Evolutionary conservation across 2,888 invertebrate species (phyloP), one percentile per base, ranked within the genome.

Genomic region (Drosophila greeni): DNA sequence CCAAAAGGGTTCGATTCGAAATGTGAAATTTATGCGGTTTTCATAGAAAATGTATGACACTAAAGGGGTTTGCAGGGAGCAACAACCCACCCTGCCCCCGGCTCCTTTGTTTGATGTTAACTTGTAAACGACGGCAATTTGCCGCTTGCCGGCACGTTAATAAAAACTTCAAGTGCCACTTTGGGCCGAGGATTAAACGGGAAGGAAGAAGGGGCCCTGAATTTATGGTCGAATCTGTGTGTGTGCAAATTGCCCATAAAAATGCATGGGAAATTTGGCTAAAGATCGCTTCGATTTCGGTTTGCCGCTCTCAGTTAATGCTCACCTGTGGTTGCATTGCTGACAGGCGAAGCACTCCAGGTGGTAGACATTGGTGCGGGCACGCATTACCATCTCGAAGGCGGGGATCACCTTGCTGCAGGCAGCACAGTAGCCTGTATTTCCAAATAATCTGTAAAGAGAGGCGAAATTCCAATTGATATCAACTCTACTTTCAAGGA

Each of bases 311-410:
- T 2, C n/a, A n/a, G 5, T 8, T n/a, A n/a, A 12, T 40, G 11
- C 42, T 91, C 87, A 98, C 98, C 98, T 96, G 90, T 98, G 98
- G 90, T 97, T 97, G 90, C 98, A 99, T 89, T 98, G 97, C 87
- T 98, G 98, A 88, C 98, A 98, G 54, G 98, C 98, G 89, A 98
- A 98, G 90, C 98, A 98, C 90, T 98, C 98, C 85, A 98, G 92
- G 88, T 99, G 98, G 89, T 98, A 99, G 69, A 98, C 98, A 87
- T 98, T 98, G 89, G 94, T 95, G 84, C 96, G 93, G 45, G 98
- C 98, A 77, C 98, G 92, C 98, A 99, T 99, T 80, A 98, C 98
- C 97, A 98, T 97, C 90, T 99, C 98, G 89, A 98, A 98, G 53
- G 98, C 98, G 4, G 98, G 98, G 88, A 99, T 99, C 87, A 96